A percentile compares a stretch with the other conserved stretches of the same genome.
phyloP scores from a whole-genome alignment of 2,113 vertebrate species.

The Podilymbus podiceps region DNA sequence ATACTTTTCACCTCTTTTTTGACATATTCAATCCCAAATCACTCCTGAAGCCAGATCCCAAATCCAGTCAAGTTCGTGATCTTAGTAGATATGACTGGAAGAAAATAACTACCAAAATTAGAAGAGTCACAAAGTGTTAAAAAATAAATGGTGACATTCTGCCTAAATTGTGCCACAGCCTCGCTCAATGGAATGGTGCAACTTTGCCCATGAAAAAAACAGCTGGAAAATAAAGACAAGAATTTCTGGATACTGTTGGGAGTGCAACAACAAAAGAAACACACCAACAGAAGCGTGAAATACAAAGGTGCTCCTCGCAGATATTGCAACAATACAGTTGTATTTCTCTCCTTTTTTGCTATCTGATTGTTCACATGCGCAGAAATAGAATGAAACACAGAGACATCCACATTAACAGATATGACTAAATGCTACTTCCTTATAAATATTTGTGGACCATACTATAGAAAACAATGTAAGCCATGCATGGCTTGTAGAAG shows the following conservation, averaged over 20 bases:
- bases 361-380: background rate
- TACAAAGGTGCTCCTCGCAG: fast-evolving
- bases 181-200: background rate
- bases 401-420: background rate
- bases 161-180: background rate
- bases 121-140: background rate
- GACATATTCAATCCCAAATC: background rate
- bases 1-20: background rate
- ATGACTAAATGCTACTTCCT: background rate
- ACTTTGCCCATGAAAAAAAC: background rate
- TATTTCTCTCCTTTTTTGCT: background rate
- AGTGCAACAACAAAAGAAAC: background rate
- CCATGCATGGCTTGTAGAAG: background rate
- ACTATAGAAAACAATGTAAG: background rate
- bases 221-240: background rate
- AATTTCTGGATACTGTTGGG: background rate
- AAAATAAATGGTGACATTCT: background rate
- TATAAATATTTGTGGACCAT: background rate
- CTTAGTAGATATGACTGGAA: background rate
- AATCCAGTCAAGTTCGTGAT: background rate
- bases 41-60: background rate
- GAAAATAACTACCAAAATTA: background rate
- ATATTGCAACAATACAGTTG: background rate
- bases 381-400: background rate
- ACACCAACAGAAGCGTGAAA: background rate